Percentiles rank a stretch among this genome's conserved stretches.
phyloP scores from a whole-genome alignment of 53 echinoderm and acorn worm species.

The Stichopus horrens region DNA sequence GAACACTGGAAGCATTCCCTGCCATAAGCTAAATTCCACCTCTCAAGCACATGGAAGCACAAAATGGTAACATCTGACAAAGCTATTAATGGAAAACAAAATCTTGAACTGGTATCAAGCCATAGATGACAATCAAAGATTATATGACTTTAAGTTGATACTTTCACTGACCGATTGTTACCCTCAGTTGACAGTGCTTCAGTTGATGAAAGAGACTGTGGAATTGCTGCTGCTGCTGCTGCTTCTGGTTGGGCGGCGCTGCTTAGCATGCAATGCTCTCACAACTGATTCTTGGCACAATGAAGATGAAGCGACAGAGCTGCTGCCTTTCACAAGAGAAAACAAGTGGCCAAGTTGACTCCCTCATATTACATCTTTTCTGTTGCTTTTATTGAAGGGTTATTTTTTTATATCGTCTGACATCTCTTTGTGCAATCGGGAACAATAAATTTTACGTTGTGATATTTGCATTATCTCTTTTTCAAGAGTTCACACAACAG shows the following conservation, averaged over 20 bases:
- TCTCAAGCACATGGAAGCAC: neutral
- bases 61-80: neutral
- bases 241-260: constrained; percentile 4
- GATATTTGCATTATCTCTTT: too few species aligned
- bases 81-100: neutral
- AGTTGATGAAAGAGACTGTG: neutral
- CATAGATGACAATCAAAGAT: neutral
- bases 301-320: neutral
- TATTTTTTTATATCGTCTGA: too few species aligned
- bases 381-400: too few species aligned
- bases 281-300: constrained; percentile 34
- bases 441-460: too few species aligned
- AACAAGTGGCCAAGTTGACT: neutral
- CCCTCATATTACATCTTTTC: neutral
- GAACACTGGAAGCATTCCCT: neutral
- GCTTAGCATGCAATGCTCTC: constrained; percentile 41
- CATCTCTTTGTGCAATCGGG: too few species aligned
- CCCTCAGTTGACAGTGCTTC: too few species aligned
- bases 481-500: too few species aligned
- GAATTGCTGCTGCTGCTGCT: constrained; percentile 35
- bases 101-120: neutral
- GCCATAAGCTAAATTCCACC: neutral
- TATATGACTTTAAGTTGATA: neutral
- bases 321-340: constrained; percentile 47
- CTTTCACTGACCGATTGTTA: neutral